Percentiles rank a stretch among this genome's conserved stretches.
Conservation (phyloP, 2,113 vertebrate genomes). For the Calidris pugnax region DNA sequence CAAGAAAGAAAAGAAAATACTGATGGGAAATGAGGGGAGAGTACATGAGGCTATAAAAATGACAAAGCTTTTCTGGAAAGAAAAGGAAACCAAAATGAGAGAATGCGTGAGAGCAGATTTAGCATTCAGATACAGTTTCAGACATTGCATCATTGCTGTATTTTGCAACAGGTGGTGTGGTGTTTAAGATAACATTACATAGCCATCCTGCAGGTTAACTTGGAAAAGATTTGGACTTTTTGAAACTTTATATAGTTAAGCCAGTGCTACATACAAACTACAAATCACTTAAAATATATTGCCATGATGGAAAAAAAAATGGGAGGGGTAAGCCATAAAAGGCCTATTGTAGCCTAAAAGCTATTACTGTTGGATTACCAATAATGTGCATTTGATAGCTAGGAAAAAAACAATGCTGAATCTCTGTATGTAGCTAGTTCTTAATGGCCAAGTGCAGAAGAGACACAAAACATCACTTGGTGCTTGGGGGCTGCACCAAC, state of each 20-base stretch:
- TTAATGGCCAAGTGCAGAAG: background rate
- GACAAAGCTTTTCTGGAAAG: background rate
- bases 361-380: background rate
- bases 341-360: background rate
- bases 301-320: background rate
- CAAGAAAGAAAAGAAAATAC: background rate
- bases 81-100: background rate
- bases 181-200: background rate
- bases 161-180: background rate
- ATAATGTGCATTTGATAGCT: background rate
- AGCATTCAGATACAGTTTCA: background rate
- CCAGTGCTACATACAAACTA: background rate
- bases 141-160: background rate
- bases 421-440: background rate
- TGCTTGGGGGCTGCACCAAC: background rate
- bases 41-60: background rate
- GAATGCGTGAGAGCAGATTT: background rate
- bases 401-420: background rate
- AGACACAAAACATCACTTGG: background rate
- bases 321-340: background rate
- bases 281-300: background rate
- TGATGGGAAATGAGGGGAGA: background rate
- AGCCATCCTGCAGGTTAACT: background rate
- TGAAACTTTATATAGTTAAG: background rate
- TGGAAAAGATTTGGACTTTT: background rate